Base-by-base conservation (phyloP, 2,113 vertebrate genomes). In the Carassius gibelio region DNA sequence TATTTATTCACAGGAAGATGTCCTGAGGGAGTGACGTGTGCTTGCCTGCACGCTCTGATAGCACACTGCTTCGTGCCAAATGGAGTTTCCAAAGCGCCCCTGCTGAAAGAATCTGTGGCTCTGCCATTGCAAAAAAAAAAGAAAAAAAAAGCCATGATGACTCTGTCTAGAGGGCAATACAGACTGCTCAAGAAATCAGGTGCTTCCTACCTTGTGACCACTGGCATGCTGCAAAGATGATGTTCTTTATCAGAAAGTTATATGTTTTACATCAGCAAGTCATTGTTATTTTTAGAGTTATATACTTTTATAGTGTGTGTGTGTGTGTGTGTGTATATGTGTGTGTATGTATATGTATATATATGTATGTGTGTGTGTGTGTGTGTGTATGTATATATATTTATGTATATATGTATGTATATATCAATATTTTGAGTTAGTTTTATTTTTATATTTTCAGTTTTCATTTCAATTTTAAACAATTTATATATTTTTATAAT, bases 11-110 rank as follows among this genome's bases (percentile, higher is more conserved):
- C 74, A 55, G 23, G 14, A 52, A 55, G 48, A 21, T 50, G 26
- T 77, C 75, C 75, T 21, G 75, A 77, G 75, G 75, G 75, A 77
- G 50, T 19, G 26, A 34, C 15, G 75, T 30, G 52, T 76, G 75
- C 75, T 26, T 76, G 75, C 50, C 75, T 76, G 75, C 26, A 19
- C 3, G 15, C 75, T 55, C 75, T 36, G 75, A 77, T 77, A 77
- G 50, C 50, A 19, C 75, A 34, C 26, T 2, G 50, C 75, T 57
- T 8, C 9, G 17, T 77, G 48, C 75, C 75, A 77, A 34, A 5
- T 8, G 26, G 23, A 57, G 75, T 57, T 77, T 77, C 50, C 75
- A 57, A 57, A 76, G 36, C 8, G 15, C 74, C 48, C 69, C 74
- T 55, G 74, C 74, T 55, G 48, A 52, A 76, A 30, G 48, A 55